phyloP scores from a whole-genome alignment of 2,797 vertebrate genomes.

The Amblyopsis hoosieri region DNA sequence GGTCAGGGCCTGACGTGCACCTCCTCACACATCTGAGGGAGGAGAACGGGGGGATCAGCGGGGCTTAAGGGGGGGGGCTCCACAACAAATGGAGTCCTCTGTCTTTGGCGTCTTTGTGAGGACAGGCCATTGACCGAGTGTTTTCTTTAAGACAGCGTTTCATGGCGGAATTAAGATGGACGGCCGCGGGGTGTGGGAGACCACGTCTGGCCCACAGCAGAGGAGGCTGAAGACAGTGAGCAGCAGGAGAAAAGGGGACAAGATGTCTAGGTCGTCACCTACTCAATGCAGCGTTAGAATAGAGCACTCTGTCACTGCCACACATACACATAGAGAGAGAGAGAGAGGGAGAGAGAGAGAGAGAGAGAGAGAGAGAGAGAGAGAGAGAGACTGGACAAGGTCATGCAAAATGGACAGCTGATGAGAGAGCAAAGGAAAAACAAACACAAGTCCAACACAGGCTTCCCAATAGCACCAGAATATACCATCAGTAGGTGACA shows the following conservation, averaged over 20 bases:
- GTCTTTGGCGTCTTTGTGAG: constrained; percentile 41
- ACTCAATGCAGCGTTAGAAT: constrained; percentile 58
- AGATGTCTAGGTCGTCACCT: constrained; percentile 59
- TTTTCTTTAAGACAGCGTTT: constrained; percentile 46
- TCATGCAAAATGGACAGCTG: constrained; percentile 29
- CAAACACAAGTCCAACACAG: constrained; percentile 10
- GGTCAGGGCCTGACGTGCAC: constrained; percentile 61
- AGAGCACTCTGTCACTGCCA: constrained; percentile 60
- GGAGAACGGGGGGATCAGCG: constrained; percentile 56
- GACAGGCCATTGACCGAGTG: constrained; percentile 24
- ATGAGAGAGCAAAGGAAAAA: constrained; percentile 16
- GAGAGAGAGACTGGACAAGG: constrained; percentile 41
- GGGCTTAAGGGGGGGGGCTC: constrained; percentile 60
- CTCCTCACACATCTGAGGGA: constrained; percentile 55
- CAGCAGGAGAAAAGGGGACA: constrained; percentile 46
- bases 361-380: too few species aligned
- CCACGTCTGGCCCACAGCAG: constrained; percentile 25
- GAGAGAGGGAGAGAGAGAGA: too few species aligned
- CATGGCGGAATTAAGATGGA: constrained; percentile 52
- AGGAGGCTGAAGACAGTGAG: constrained; percentile 39
- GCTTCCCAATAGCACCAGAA: constrained; percentile 1
- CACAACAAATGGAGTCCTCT: constrained; percentile 46
- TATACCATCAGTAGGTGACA: constrained; percentile 1
- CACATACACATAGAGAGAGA: constrained; percentile 23
- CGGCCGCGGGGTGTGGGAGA: constrained; percentile 12